phyloP scores from a whole-genome alignment of 1,140 invertebrate species.

The Caenorhabditis inopinata region DNA sequence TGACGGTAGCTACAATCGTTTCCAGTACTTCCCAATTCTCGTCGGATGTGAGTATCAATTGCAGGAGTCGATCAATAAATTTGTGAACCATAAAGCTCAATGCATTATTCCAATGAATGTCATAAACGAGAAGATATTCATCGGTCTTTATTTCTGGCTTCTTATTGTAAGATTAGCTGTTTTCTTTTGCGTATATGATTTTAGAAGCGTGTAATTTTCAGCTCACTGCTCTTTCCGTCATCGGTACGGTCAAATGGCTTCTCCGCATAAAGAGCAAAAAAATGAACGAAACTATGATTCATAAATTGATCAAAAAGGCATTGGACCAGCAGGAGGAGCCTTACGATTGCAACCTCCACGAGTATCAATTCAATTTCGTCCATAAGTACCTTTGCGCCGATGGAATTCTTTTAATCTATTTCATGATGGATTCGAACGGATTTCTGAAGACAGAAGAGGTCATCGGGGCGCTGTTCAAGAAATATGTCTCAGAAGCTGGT shows the following conservation, averaged over 20 bases:
- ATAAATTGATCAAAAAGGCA: neutral
- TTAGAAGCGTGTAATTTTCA: neutral
- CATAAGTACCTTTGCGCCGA: neutral
- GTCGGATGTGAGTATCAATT: conserved; percentile 20
- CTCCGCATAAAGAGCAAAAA: neutral
- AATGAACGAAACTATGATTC: neutral
- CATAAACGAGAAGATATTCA: conserved; percentile 21
- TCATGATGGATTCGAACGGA: conserved; percentile 22
- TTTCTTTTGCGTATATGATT: neutral
- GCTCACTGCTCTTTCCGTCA: neutral
- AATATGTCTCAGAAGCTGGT: neutral
- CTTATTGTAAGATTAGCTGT: neutral
- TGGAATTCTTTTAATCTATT: conserved; percentile 13
- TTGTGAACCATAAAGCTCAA: conserved; percentile 9
- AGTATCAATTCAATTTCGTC: neutral
- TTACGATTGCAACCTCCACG: neutral
- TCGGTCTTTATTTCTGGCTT: neutral
- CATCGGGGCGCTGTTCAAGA: neutral
- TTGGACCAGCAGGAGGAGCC: neutral
- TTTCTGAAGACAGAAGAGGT: conserved; percentile 6
- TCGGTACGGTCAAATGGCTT: neutral
- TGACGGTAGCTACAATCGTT: neutral
- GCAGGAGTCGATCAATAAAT: neutral
- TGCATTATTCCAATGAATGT: conserved; percentile 29
- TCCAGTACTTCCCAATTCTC: conserved; percentile 10